Evolutionary conservation across 2,113 vertebrate genomes (phyloP).

Genomic region (Arizona elegans): DNA sequence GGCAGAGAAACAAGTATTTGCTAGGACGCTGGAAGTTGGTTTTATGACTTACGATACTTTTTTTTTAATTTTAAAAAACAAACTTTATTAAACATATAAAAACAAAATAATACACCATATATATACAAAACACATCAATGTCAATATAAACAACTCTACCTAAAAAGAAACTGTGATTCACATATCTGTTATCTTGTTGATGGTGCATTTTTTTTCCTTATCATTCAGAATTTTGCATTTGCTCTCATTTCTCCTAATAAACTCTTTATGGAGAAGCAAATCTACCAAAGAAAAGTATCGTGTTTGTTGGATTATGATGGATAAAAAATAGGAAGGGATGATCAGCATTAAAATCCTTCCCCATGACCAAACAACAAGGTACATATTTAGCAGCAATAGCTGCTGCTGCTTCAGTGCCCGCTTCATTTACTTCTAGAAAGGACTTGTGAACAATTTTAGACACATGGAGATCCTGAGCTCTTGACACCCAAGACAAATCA

Average conservation of each 20-base stretch:
- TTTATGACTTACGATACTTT: neutral
- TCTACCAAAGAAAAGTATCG: conserved; percentile 83
- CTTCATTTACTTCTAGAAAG: conserved; percentile 92
- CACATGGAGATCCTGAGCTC: conserved; percentile 73
- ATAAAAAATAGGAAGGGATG: conserved; percentile 94
- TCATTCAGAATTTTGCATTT: no score
- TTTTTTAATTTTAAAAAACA: no score
- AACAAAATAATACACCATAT: no score
- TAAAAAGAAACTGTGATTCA: no score
- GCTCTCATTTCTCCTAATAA: no score
- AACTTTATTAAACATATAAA: no score
- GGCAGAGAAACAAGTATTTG: neutral
- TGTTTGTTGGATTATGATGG: conserved; percentile 77
- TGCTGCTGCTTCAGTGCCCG: conserved; percentile 88
- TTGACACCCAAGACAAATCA: conserved; percentile 86
- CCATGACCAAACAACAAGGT: conserved; percentile 57
- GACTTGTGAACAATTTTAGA: conserved; percentile 86
- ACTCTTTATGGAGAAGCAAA: conserved; percentile 65
- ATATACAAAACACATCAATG: no score
- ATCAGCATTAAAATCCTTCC: conserved; percentile 79
- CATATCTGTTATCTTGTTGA: no score
- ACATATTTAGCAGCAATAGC: conserved; percentile 60
- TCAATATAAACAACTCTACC: no score
- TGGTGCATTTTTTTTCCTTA: no score
- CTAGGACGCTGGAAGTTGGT: neutral